A percentile compares a stretch with the other conserved stretches of the same genome.
Evolutionary conservation across 2,797 vertebrate species (phyloP).

Genomic region (Taeniopygia guttata): DNA sequence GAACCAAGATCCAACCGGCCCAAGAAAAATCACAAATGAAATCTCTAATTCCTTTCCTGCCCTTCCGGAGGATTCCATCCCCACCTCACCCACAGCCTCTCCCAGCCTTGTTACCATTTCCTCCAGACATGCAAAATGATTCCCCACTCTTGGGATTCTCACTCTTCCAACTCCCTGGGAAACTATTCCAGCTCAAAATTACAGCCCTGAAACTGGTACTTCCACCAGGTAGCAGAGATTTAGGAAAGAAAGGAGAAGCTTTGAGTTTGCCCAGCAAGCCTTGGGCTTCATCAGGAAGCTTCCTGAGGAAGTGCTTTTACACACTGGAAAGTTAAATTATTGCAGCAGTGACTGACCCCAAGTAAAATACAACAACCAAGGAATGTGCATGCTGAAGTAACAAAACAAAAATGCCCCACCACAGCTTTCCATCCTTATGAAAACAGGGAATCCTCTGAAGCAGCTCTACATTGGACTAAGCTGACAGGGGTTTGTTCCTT

Average conservation of each 20-base stretch:
- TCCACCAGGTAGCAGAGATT: neutral
- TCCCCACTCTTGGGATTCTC: neutral
- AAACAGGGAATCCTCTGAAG: neutral
- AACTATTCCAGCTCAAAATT: neutral
- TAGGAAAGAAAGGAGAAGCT: neutral
- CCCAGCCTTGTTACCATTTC: neutral
- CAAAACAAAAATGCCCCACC: neutral
- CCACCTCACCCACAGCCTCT: neutral
- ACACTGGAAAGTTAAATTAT: neutral
- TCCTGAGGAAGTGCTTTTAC: neutral
- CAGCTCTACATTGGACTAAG: neutral
- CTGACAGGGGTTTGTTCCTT: neutral
- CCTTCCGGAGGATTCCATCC: neutral
- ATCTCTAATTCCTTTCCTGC: neutral
- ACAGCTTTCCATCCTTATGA: rapidly evolving
- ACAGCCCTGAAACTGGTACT: neutral
- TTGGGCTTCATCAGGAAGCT: neutral
- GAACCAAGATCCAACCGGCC: neutral
- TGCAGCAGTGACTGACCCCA: neutral
- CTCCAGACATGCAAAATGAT: neutral
- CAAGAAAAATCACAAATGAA: neutral
- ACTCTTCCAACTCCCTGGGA: neutral
- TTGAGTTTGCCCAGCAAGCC: neutral
- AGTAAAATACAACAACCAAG: neutral
- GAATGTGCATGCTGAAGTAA: rapidly evolving